Evolutionary conservation across 1,140 invertebrate genomes (phyloP).

Genomic region (Argopecten irradians): DNA sequence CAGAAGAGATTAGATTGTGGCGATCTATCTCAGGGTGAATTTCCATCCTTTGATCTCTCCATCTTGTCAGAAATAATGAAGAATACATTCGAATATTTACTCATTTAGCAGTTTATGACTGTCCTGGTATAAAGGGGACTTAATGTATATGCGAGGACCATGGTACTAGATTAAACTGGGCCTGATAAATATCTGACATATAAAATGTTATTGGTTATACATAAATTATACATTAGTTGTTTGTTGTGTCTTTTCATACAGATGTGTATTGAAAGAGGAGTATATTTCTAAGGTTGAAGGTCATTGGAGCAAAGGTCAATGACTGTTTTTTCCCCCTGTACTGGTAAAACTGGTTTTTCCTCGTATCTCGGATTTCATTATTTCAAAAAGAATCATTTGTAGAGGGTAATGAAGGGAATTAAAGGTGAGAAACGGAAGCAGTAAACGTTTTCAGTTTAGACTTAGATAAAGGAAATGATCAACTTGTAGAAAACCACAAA

Average conservation of each 20-base stretch:
- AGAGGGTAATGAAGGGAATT: no score
- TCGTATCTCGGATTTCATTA: no score
- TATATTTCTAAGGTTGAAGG: not conserved
- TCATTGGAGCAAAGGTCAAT: not conserved
- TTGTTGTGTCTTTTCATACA: not conserved
- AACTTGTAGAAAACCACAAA: no score
- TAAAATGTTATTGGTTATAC: not conserved
- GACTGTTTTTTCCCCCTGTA: no score
- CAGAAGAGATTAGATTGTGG: not conserved
- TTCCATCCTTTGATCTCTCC: not conserved
- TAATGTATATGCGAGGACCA: not conserved
- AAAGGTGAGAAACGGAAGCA: no score
- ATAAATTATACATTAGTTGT: slow-evolving; percentile 3
- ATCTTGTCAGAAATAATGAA: not conserved
- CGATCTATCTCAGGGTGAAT: not conserved
- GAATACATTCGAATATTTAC: not conserved
- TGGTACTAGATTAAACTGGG: not conserved
- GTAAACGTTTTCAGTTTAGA: no score
- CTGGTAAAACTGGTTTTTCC: no score
- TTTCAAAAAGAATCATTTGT: no score
- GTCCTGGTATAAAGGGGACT: not conserved
- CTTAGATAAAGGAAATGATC: no score
- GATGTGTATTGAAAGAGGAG: not conserved
- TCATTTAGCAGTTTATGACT: not conserved
- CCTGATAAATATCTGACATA: not conserved